phyloP scores from a whole-genome alignment of 2,888 invertebrate species.

The Sinohyriopsis cumingii region DNA sequence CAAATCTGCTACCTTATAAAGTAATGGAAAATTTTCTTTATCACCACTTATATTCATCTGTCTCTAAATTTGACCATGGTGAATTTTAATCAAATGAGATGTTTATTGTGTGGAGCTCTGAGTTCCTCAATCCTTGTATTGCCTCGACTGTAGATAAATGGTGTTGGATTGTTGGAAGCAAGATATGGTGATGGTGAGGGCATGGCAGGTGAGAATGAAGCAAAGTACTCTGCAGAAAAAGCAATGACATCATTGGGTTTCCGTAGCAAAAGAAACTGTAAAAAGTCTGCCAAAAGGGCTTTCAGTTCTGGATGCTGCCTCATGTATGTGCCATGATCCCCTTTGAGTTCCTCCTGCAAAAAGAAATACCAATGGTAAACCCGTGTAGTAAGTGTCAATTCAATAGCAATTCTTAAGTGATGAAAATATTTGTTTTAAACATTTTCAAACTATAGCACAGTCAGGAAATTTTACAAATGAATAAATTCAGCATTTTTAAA shows the following conservation, averaged over 20 bases:
- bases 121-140: constrained; percentile 58
- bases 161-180: constrained; percentile 58
- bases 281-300: constrained; percentile 70
- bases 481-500: background rate
- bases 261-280: constrained; percentile 70
- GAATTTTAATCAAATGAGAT: too few relatives aligned
- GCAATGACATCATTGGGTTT: constrained; percentile 70
- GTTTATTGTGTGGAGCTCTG: constrained; percentile 49
- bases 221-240: constrained; percentile 71
- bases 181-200: constrained; percentile 58
- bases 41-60: too few relatives aligned
- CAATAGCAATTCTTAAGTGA: too few relatives aligned
- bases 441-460: background rate
- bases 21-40: too few relatives aligned
- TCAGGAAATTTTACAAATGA: background rate
- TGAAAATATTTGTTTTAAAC: too few relatives aligned
- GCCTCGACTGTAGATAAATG: constrained; percentile 61
- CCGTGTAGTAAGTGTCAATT: too few relatives aligned
- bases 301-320: constrained; percentile 69
- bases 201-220: constrained; percentile 66
- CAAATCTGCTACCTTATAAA: too few relatives aligned
- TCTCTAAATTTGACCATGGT: too few relatives aligned
- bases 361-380: constrained; percentile 5
- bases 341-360: constrained; percentile 68
- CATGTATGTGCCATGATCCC: constrained; percentile 68